Base-by-base conservation (phyloP, 2,113 vertebrate species). In the Cinclus cinclus region DNA sequence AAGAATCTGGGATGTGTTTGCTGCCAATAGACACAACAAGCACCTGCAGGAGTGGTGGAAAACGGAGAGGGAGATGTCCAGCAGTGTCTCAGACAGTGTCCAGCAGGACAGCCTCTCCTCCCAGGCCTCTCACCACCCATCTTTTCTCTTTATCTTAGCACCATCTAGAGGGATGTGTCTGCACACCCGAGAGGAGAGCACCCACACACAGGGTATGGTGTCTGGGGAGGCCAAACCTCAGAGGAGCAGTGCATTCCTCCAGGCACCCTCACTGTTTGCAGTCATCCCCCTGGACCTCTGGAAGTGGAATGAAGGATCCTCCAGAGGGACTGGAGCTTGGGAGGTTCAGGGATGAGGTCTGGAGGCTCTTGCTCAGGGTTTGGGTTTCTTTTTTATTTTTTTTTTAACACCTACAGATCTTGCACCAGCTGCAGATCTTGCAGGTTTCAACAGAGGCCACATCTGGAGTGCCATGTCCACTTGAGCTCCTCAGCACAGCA, bases 91-190 rank as follows among this genome's bases (percentile, higher is more conserved):
- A 3, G 39, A 19, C 44, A 56, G 46, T 0, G 11, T 56, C 60
- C 35, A 2, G 6, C 27, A 17, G 90, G 87, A n/a, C 69, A 55
- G 31, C 52, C 31, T 39, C 42, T 44, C 23, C 87, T 69, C 75
- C 65, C 59, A 6, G 68, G 50, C 49, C 20, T 39, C 58, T 44
- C 13, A 3, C 17, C 79, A 63, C 62, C 75, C 8, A 1, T 27
- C 70, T 73, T 96, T 96, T 93, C 95, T 96, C 94, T 97, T 96
- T 96, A 93, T 87, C 92, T 95, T 92, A 96, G 94, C 93, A 95
- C 96, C 96, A 97, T 86, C 96, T 97, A 97, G 94, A 93, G 96
- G 92, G 92, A 90, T 15, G 71, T 31, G 7, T 25, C 83, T 81
- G 93, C 80, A 96, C 86, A 80, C 89, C 89, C 52, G 3, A 23